These are phyloP conservation scores for Cololabis saira DNA, from an alignment of 2,113 vertebrate species.

Conservation along the genomic window DNA sequence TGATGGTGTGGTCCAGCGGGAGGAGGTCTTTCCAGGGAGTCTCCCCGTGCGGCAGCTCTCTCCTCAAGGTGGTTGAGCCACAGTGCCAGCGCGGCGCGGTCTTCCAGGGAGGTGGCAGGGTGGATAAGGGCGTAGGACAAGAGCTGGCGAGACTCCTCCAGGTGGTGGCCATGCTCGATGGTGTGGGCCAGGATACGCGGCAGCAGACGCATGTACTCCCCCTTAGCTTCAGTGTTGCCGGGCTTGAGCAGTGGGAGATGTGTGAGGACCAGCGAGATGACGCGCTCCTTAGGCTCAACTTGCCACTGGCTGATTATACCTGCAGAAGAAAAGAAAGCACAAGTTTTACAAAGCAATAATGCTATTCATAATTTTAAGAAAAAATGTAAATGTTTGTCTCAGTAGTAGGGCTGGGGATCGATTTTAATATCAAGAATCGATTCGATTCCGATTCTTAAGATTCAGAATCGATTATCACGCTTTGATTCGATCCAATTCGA, in stretches of 20 bases:
- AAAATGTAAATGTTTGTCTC: no score
- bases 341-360: neutral
- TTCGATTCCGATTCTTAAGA: no score
- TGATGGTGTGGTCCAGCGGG: conserved; percentile 81
- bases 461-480: no score
- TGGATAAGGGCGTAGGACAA: conserved; percentile 98
- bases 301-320: conserved; percentile 98
- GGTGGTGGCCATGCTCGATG: conserved; percentile 95
- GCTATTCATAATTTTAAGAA: no score
- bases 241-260: conserved; percentile 97
- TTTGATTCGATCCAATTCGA: no score
- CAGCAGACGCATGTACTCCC: conserved; percentile 97
- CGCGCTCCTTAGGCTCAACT: conserved; percentile 94
- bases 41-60: conserved; percentile 88
- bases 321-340: conserved; percentile 54
- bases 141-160: conserved; percentile 97
- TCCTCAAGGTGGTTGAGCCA: conserved; percentile 99
- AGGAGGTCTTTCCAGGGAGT: conserved; percentile 90
- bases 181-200: conserved; percentile 97
- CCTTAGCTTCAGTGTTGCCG: conserved; percentile 94
- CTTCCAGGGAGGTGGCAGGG: conserved; percentile 95
- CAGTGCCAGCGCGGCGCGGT: conserved; percentile 93
- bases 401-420: no score
- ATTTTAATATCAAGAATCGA: no score
- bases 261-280: conserved; percentile 93